Base-by-base conservation (phyloP, 2,113 vertebrate species). In the Cephalophus harveyi region DNA sequence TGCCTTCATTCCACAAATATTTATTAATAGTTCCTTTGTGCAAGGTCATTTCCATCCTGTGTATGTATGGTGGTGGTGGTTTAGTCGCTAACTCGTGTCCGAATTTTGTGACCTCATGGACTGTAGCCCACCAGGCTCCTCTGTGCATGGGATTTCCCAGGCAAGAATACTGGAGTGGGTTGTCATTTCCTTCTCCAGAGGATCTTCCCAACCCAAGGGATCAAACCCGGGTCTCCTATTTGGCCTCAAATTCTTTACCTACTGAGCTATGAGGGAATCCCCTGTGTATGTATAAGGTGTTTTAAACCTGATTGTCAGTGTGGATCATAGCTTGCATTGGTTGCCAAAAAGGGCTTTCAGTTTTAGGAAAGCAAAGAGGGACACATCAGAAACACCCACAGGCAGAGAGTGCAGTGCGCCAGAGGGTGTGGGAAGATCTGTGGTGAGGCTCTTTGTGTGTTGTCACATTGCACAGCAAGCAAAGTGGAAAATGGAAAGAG, bases 1-100 rank as follows among this genome's bases (percentile, higher is more conserved):
- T 94, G 28, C 9, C 48, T 96, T 95, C 81, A n/a, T 71, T 92
- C n/a, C 93, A 83, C 13, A 89, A 76, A n/a, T 23, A 16, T 64
- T 55, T 92, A 25, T 48, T 78, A 71, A 78, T 36, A 48, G 33
- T 64, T 64, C 79, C 43, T 91, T 87, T 74, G 33, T 83, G 15
- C 15, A 40, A 50, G 33, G 19, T 91, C 19, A 30, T 89, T 89
- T 87, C 36, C 13, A 19, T 9, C 40, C 15, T 88, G 52, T 71
- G 9, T 36, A 27, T 8, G 23, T 40, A 27, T 30, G 10, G 5
- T 12, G 36, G n/a, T 74, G 19, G 36, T 40, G 21, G 67, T 74
- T 40, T 23, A 12, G 67, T 40, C 5, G 0, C 36, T 74, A 40
- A 74, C 1, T 25, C 1, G 0, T 71, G 67, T 74, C 67, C 1